Base-by-base conservation (phyloP, 2,888 invertebrate species). In the Rhyacophila evoluta region DNA sequence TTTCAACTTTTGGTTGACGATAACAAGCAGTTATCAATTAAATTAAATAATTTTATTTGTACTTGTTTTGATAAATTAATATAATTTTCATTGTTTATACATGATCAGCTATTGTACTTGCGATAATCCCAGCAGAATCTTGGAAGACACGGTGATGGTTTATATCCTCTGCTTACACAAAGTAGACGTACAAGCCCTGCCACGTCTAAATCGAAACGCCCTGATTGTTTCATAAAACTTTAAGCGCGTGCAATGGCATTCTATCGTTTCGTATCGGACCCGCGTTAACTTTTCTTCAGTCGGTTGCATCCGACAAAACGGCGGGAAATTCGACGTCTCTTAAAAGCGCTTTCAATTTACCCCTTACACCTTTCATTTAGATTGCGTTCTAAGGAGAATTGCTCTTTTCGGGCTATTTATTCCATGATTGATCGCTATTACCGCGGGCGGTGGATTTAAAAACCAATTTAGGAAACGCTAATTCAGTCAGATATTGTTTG, bases 211-310 rank as follows among this genome's bases (percentile, higher is more conserved):
- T 67, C n/a, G 68, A 68, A 38, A 36, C 36, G n/a, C 25, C 68
- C 28, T 36, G 75, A 75, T 75, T 75, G 75, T 75, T 75, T 75
- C 75, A 75, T 67, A 75, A 75, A 68, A 75, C 33, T 75, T 75
- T 68, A 55, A 55, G 55, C 55, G 55, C 55, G 55, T 19, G 19
- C 55, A 55, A 74, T 28, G 11, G 41, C 25, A 37, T 27, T 12
- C 72, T 12, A 28, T 28, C 2, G 55, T 15, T 8, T 29, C 41
- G 41, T 27, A 74, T 74, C 74, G 41, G 55, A 55, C 55, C 55
- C 55, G 41, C 15, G 55, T 19, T 10, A 55, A 19, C 55, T 55
- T 19, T 8, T 10, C 55, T 19, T 19, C 55, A 19, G 55, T 55
- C 19, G 19, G 55, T 55, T 55, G 55, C 55, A 55, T 55, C 25